Base-by-base conservation (phyloP, 2,888 invertebrate species). In the Nemotelus pantherinus region DNA sequence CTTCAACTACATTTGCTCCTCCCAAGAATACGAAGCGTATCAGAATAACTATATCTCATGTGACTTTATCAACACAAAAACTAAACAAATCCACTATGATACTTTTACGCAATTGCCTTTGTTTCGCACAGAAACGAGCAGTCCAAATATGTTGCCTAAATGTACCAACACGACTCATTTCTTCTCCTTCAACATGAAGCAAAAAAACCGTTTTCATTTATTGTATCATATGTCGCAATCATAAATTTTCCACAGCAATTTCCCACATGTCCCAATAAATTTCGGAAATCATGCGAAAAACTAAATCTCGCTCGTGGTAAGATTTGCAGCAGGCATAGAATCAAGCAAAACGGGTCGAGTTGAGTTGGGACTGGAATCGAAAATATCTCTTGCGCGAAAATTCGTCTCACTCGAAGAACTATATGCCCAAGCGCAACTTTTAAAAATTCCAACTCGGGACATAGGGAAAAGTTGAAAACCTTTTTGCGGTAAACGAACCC, bases 201-300 rank as follows among this genome's bases (percentile, higher is more conserved):
- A 58, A n/a, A 25, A n/a, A 63, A 65, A 47, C 58, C 47, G 47
- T 9, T 55, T 43, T 44, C 55, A 43, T 53, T 71, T 55, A 68
- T 68, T 68, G 68, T 53, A 68, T 71, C 57, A 71, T 43, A 71
- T 71, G 55, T 71, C 57, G 57, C 71, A 57, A 25, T n/a, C 5
- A 71, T 71, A 71, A 71, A 71, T 55, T 71, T 55, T 6, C 57
- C 71, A 9, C 57, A 55, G 55, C 71, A 55, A 71, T 71, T 55
- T 53, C 43, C 57, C 71, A 71, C 71, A 71, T 71, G 71, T 55
- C 71, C 57, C 55, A 57, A 55, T 71, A 71, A 71, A 71, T 71
- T 71, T 55, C n/a, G 55, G 57, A 71, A 71, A 71, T 71, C 71
- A 55, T 71, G 71, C 71, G 44, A 71, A 55, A 55, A 71, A 71